These are phyloP conservation scores for Temnothorax ravouxi DNA, from an alignment of 2,888 invertebrate species.

Conservation along the genomic window DNA sequence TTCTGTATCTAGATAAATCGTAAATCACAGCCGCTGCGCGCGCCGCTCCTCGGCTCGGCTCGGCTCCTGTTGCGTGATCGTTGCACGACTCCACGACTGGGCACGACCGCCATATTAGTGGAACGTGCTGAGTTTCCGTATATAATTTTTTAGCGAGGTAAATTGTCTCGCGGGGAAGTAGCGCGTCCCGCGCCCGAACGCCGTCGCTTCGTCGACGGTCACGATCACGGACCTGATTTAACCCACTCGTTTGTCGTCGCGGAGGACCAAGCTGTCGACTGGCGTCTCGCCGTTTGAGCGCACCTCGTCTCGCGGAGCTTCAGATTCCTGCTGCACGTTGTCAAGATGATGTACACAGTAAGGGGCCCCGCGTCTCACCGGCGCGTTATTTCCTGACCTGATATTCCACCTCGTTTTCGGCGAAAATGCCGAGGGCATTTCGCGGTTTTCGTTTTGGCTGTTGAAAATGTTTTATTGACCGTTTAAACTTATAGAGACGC, in stretches of 20 bases:
- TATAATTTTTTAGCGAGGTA: constrained; percentile 26
- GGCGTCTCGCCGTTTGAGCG: constrained; percentile 52
- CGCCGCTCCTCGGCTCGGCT: not conserved
- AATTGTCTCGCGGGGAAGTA: constrained; percentile 20
- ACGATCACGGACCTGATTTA: not conserved
- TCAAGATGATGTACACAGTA: constrained; percentile 88
- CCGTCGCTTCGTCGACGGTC: not conserved
- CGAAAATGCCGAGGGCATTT: not conserved
- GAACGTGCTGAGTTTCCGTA: constrained; percentile 63
- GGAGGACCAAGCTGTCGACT: constrained; percentile 22
- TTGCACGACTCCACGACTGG: constrained; percentile 53
- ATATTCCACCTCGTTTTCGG: not conserved
- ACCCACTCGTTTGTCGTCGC: not conserved
- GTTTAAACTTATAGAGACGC: not conserved
- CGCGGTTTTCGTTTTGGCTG: not conserved
- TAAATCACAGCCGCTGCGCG: not conserved
- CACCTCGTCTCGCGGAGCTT: constrained; percentile 43
- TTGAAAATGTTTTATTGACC: not conserved
- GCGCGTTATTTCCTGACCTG: not conserved
- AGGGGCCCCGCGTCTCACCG: constrained; percentile 66
- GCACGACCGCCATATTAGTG: constrained; percentile 72
- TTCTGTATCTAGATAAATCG: not conserved
- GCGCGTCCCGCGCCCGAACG: not conserved
- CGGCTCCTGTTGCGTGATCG: constrained; percentile 19
- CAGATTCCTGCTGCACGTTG: constrained; percentile 55